Evolutionary conservation across 2,888 invertebrate species (phyloP).

Genomic region (Luffia ferchaultella): DNA sequence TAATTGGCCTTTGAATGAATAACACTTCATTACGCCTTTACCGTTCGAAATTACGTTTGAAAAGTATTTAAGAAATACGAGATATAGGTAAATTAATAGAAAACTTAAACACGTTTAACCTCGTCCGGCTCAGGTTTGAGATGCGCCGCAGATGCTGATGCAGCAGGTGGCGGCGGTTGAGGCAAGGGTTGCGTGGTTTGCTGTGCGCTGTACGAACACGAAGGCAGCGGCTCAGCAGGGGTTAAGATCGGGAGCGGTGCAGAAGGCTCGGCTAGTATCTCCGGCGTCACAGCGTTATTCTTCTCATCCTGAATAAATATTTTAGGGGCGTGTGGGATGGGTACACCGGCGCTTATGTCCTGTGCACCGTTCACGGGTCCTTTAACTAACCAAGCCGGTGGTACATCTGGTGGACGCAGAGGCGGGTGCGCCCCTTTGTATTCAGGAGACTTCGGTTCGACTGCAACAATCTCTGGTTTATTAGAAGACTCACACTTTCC

Average conservation of each 20-base stretch:
- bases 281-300: neutral
- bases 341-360: slow-evolving; percentile 17
- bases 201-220: slow-evolving; percentile 42
- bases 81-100: neutral
- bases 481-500: neutral
- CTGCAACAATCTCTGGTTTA: neutral
- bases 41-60: neutral
- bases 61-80: neutral
- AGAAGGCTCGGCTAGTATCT: slow-evolving; percentile 14
- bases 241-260: slow-evolving; percentile 22
- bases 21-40: neutral
- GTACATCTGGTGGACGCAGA: slow-evolving; percentile 49
- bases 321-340: slow-evolving; percentile 32
- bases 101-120: slow-evolving; percentile 38
- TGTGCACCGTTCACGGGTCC: slow-evolving; percentile 23
- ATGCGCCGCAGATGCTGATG: slow-evolving; percentile 23
- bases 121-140: slow-evolving; percentile 57
- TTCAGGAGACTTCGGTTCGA: neutral
- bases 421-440: slow-evolving; percentile 20
- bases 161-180: slow-evolving; percentile 21
- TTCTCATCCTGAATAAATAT: slow-evolving; percentile 40
- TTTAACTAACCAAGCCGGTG: slow-evolving; percentile 43
- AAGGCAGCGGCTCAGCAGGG: slow-evolving; percentile 37
- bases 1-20: neutral
- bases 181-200: slow-evolving; percentile 12